Conservation (phyloP, 1,140 invertebrate genomes). For the Dinoponera quadriceps region DNA sequence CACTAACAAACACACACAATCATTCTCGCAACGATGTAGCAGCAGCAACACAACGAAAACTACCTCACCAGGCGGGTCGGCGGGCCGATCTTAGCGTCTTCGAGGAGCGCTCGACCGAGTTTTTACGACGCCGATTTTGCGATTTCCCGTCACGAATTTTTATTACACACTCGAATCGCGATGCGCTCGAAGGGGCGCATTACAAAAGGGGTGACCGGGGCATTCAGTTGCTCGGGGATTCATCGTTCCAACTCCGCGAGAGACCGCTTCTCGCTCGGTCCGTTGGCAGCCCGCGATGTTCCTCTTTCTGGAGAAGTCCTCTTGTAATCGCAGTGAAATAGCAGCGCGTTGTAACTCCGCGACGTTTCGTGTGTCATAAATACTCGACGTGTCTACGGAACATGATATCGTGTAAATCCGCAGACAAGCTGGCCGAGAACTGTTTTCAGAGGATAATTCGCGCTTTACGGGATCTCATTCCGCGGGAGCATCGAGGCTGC, state of each 20-base stretch:
- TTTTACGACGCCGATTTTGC: slow-evolving; percentile 7
- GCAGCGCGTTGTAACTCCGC: too few relatives aligned
- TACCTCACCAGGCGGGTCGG: background rate
- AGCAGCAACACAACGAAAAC: background rate
- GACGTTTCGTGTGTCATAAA: too few relatives aligned
- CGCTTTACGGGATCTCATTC: too few relatives aligned
- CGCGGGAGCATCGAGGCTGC: too few relatives aligned
- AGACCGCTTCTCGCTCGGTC: too few relatives aligned
- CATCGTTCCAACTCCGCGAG: background rate
- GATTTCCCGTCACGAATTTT: background rate
- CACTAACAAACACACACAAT: slow-evolving; percentile 5
- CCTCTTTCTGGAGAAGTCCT: too few relatives aligned
- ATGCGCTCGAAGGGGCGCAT: background rate
- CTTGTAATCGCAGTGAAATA: too few relatives aligned
- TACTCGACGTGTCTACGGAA: too few relatives aligned
- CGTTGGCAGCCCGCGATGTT: too few relatives aligned
- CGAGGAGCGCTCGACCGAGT: background rate
- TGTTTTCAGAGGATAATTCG: too few relatives aligned
- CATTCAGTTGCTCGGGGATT: background rate
- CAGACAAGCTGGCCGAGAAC: too few relatives aligned
- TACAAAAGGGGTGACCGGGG: background rate
- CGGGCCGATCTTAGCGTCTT: slow-evolving; percentile 36
- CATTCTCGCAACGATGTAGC: background rate
- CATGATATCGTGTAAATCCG: too few relatives aligned
- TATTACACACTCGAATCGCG: background rate